A percentile compares a stretch with the other conserved stretches of the same genome.
Conservation (phyloP, 2,888 invertebrate genomes). For the Folsomia manolachei region DNA sequence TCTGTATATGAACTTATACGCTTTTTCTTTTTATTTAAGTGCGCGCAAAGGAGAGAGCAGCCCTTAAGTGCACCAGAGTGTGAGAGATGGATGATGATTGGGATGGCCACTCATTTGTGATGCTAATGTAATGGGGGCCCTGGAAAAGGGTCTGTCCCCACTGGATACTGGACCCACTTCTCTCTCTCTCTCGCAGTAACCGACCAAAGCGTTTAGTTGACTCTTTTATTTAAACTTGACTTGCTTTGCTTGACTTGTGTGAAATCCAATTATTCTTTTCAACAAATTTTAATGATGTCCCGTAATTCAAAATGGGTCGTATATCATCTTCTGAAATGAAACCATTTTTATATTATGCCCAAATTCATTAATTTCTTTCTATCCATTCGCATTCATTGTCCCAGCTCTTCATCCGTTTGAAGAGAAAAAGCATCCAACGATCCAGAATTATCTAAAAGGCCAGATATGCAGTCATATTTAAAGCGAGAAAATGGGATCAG, state of each 20-base stretch:
- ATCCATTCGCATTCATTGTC: neutral
- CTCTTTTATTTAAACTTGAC: no score
- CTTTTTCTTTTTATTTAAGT: neutral
- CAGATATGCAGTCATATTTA: neutral
- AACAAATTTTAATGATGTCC: neutral
- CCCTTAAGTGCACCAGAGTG: slow-evolving; percentile 18
- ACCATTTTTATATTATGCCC: neutral
- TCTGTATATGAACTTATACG: no score
- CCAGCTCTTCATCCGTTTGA: no score
- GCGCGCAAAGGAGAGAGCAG: neutral
- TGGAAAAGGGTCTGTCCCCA: neutral
- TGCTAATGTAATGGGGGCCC: slow-evolving; percentile 13
- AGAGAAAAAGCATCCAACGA: no score
- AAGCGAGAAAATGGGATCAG: neutral
- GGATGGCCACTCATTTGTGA: slow-evolving; percentile 22
- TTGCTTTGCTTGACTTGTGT: no score
- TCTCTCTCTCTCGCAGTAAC: neutral
- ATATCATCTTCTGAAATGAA: neutral
- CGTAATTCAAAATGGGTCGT: neutral
- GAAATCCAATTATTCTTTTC: neutral
- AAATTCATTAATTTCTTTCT: neutral
- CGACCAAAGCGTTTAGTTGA: neutral
- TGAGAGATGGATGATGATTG: slow-evolving; percentile 22
- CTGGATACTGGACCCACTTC: neutral
- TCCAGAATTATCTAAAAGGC: neutral